Conservation (phyloP, 2,797 vertebrate species). For the Simalia tracyae region DNA sequence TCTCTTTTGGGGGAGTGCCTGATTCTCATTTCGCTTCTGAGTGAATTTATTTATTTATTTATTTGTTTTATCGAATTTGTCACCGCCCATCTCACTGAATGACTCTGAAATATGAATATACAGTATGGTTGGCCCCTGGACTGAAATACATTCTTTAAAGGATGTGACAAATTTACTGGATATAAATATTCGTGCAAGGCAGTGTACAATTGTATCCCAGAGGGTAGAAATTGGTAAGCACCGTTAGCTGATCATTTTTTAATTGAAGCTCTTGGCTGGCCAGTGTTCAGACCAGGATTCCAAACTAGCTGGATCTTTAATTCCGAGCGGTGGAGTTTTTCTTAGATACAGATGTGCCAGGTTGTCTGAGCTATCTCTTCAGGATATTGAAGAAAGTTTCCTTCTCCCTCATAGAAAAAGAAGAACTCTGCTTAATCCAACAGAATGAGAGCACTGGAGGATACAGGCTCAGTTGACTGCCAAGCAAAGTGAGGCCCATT, state of each 20-base stretch:
- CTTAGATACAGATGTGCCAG: neutral
- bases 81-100: no score
- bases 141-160: neutral
- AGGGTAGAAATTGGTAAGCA: neutral
- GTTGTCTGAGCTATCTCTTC: neutral
- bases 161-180: neutral
- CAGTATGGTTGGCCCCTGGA: neutral
- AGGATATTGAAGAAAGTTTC: neutral
- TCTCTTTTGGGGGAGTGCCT: slow-evolving; percentile 21
- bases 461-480: neutral
- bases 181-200: neutral
- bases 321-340: neutral
- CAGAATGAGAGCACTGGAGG: neutral
- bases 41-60: no score
- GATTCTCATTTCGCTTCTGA: no score
- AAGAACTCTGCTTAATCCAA: neutral
- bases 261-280: neutral
- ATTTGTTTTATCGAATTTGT: no score
- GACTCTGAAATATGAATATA: no score
- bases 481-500: neutral
- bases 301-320: neutral
- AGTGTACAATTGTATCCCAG: no score
- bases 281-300: neutral
- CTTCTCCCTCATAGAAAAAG: neutral
- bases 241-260: neutral